Base-by-base conservation (phyloP, 37 sponge, comb jelly and placozoan genomes). In the Hexactinellida sp. region DNA sequence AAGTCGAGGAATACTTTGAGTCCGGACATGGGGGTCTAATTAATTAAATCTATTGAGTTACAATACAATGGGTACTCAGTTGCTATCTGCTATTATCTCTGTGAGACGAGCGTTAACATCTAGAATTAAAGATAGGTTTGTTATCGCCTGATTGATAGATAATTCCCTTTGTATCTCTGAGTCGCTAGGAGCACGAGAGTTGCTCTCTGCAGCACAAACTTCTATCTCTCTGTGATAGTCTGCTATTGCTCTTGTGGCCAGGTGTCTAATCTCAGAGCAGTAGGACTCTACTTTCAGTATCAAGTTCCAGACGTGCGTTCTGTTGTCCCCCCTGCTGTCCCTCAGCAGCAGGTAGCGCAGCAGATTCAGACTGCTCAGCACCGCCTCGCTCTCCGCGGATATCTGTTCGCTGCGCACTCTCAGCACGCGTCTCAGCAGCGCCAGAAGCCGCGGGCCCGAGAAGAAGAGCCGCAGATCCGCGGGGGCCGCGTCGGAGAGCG, bases 1-100 rank as follows among this genome's bases (percentile, higher is more conserved):
- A 34, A 1, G 24, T 85, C 86, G 1, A 30, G 19, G 55, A 54
- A 85, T 28, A 85, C 0, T 28, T 85, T 85, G 36, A 85, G 55
- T 7, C 86, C 55, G 37, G 55, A 54, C 55, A 54, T 85, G 21
- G 23, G 16, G 76, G 3, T 41, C 5, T 5, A 41, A 16, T 41
- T 41, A 41, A 41, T 41, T 16, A 41, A 41, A 41, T 41, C 47
- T 13, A 41, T 41, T 41, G 13, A 5, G n/a, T n/a, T n/a, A n/a
- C n/a, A n/a, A n/a, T n/a, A n/a, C n/a, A n/a, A n/a, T n/a, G n/a
- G n/a, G n/a, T n/a, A 63, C 13, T 25, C 34, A 63, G 25, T 63
- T 10, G 34, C 76, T 25, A 7, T 63, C 76, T 32, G 76, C 13
- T 3, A 63, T 63, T 10, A 63, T 63, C 76, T 63, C 76, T 32